phyloP scores from a whole-genome alignment of 2,113 vertebrate genomes.

The Pterocles burchelli region DNA sequence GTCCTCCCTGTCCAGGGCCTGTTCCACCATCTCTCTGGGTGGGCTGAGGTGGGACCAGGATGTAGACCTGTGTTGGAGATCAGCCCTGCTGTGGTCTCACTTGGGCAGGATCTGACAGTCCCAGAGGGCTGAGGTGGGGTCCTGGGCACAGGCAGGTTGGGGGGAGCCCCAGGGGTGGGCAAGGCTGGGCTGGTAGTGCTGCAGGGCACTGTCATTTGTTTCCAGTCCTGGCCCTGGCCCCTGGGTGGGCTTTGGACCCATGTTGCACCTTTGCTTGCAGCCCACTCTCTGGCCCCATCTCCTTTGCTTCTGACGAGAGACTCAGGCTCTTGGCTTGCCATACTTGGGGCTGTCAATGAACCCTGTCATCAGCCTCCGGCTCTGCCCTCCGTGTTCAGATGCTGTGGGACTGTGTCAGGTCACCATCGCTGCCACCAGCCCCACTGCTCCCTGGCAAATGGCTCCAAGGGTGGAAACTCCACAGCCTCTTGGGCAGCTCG shows the following conservation, averaged over 20 bases:
- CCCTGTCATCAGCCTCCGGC: background rate
- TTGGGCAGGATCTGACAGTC: too few species aligned
- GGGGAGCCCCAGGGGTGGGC: too few species aligned
- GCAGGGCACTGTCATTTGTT: background rate
- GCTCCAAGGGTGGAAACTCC: background rate
- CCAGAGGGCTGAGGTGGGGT: background rate
- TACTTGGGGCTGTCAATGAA: background rate
- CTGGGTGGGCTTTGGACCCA: background rate
- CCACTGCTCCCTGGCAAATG: background rate
- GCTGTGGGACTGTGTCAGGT: background rate
- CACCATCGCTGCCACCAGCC: background rate
- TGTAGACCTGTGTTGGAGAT: background rate
- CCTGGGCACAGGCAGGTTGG: background rate
- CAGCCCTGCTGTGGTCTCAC: too few species aligned
- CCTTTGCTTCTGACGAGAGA: background rate
- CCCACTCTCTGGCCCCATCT: background rate
- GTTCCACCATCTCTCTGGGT: background rate
- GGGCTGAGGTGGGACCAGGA: background rate
- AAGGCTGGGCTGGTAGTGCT: background rate
- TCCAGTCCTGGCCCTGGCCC: too few species aligned
- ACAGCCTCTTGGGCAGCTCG: background rate
- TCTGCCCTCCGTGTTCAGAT: background rate
- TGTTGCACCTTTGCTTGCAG: background rate
- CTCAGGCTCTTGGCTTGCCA: background rate
- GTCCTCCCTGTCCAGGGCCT: background rate